Evolutionary conservation across 2,797 vertebrate genomes (phyloP), one percentile per base, ranked within the genome.

Genomic region (Melanotaenia parkinsoni): DNA sequence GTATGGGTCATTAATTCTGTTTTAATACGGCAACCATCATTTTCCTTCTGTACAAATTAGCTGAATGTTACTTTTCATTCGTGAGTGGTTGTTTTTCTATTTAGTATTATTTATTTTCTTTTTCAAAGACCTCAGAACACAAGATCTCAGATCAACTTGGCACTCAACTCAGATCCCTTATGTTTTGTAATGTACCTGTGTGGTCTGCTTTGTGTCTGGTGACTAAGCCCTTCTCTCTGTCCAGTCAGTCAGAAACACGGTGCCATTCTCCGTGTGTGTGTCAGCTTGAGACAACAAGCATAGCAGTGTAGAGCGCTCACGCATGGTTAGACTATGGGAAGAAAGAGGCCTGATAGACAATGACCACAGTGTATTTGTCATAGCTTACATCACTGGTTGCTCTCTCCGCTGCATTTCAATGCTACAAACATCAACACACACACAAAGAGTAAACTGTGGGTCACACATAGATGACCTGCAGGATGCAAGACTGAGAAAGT

Each of bases 381-480:
- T 79, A 60, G 84, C 89, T 95, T 93, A 92, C 93, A 92, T 94
- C 93, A 94, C 67, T 66, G 77, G 72, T 73, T 73, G 72, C 80
- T 76, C 79, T 76, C 70, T 76, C 70, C 3, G 61, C 77, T 81
- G 77, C 81, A 72, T 83, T 70, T 85, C 78, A 86, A 82, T 74
- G 73, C 67, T 59, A 30, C 79, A 59, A 28, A 75, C 67, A 76
- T 57, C 70, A 72, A 70, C 71, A 72, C 68, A 59, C 54, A 71
- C 51, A 67, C 47, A 67, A 58, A 70, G 5, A 70, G 11, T 68
- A 75, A 82, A 54, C 53, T 61, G 84, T 79, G 67, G 61, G 75
- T 63, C 57, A 45, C 56, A 58, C 73, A 32, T 76, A 2, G 66
- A 74, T 47, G 70, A 80, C 74, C 69, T 51, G 57, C 63, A 1